These are phyloP conservation scores for Lasioglossum zephyrum DNA, from an alignment of 2,888 invertebrate genomes.

Conservation along the genomic window DNA sequence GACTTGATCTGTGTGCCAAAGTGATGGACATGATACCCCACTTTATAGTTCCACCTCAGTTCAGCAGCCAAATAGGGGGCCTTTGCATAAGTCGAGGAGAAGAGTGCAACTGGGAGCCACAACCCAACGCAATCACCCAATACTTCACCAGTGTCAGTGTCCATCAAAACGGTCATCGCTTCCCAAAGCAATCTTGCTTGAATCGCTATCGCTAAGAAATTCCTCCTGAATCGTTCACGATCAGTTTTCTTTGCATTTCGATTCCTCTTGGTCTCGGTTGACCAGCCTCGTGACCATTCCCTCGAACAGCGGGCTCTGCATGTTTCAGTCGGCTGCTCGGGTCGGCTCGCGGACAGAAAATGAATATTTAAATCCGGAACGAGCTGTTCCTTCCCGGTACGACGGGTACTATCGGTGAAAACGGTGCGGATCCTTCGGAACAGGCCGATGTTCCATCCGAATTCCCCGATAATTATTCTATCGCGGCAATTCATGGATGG, in stretches of 20 bases:
- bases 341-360: neutral
- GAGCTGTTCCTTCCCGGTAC: conserved; percentile 13
- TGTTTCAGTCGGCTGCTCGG: neutral
- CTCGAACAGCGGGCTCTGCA: neutral
- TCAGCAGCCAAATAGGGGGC: too few species aligned
- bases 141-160: neutral
- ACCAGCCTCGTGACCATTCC: neutral
- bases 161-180: neutral
- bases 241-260: neutral
- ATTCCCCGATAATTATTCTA: conserved; percentile 57
- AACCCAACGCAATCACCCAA: too few species aligned
- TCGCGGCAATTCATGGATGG: conserved; percentile 50
- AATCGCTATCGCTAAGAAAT: neutral
- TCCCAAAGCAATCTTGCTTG: neutral
- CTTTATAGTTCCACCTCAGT: too few species aligned
- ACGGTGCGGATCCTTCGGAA: conserved; percentile 11
- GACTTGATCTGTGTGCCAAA: too few species aligned
- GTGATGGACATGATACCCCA: too few species aligned
- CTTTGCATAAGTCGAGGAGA: too few species aligned
- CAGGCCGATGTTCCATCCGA: conserved; percentile 28
- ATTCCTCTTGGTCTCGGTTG: neutral
- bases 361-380: conserved; percentile 17
- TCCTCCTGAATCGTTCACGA: neutral
- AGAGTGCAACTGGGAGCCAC: too few species aligned
- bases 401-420: neutral